phyloP scores from a whole-genome alignment of 2,888 invertebrate genomes.

The Agapetus fuscipes region DNA sequence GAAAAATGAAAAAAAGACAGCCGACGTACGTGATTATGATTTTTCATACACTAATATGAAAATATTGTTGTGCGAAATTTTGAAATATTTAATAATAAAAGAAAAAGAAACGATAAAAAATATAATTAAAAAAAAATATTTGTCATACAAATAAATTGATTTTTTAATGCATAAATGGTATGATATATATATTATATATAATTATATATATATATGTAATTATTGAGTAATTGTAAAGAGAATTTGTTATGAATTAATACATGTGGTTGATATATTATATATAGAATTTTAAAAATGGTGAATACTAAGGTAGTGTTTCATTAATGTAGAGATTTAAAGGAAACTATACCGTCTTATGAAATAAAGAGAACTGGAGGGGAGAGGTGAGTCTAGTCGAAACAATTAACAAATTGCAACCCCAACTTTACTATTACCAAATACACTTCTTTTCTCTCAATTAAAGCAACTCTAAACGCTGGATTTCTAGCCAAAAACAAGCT shows the following conservation, averaged over 20 bases:
- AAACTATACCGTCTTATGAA: constrained; percentile 22
- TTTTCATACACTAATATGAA: constrained; percentile 21
- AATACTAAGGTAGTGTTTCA: constrained; percentile 21
- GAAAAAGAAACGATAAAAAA: constrained; percentile 15
- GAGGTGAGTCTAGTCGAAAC: constrained; percentile 2
- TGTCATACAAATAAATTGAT: constrained; percentile 22
- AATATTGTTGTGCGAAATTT: constrained; percentile 20
- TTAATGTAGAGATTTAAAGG: constrained; percentile 21
- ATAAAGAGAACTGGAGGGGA: constrained; percentile 13
- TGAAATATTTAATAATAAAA: constrained; percentile 21
- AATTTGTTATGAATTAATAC: constrained; percentile 21
- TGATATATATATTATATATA: constrained; percentile 7
- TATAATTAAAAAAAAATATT: constrained; percentile 20
- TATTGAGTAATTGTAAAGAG: constrained; percentile 22
- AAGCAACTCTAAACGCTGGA: too few relatives aligned
- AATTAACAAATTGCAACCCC: neutral
- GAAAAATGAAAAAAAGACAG: constrained; percentile 13
- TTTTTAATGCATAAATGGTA: constrained; percentile 20
- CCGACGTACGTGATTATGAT: constrained; percentile 22
- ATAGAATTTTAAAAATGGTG: constrained; percentile 21
- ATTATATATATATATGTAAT: constrained; percentile 20
- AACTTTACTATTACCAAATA: too few relatives aligned
- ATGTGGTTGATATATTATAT: constrained; percentile 22
- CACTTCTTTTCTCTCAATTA: too few relatives aligned
- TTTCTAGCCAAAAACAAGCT: too few relatives aligned